Evolutionary conservation across 64 coral and sea anemone species (phyloP).

Genomic region (Montipora sp.): DNA sequence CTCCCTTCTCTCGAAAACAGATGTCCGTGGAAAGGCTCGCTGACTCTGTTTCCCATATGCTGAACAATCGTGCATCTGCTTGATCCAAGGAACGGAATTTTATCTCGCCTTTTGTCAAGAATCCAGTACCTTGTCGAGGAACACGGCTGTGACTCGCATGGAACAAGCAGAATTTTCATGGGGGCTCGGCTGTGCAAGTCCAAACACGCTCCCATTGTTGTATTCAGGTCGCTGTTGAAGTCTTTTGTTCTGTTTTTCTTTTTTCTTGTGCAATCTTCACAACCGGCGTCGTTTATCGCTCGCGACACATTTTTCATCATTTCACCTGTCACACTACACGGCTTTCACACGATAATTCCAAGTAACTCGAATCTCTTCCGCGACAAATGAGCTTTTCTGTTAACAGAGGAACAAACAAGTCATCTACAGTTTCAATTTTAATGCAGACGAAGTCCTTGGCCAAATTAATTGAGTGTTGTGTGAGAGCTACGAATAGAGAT

Average conservation of each 20-base stretch:
- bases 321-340: not conserved
- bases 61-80: conserved; percentile 33
- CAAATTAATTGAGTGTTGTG: not conserved
- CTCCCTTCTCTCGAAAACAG: conserved; percentile 1
- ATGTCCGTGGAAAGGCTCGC: conserved; percentile 32
- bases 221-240: conserved; percentile 14
- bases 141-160: conserved; percentile 23
- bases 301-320: conserved; percentile 34
- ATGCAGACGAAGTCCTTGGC: not conserved
- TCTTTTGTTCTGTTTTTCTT: conserved; percentile 37
- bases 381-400: not conserved
- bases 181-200: conserved; percentile 24
- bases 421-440: conserved; percentile 4
- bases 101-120: not conserved
- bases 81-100: conserved; percentile 40
- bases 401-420: conserved; percentile 10
- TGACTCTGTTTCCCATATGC: conserved; percentile 51
- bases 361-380: not conserved
- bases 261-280: not conserved
- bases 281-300: conserved; percentile 15
- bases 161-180: conserved; percentile 25
- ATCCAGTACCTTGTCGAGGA: conserved; percentile 43
- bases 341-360: conserved; percentile 37
- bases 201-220: conserved; percentile 44
- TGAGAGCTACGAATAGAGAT: not conserved